Evolutionary conservation across 2,113 vertebrate genomes (phyloP), one percentile per base, ranked within the genome.

Genomic region (Smithornis capensis): DNA sequence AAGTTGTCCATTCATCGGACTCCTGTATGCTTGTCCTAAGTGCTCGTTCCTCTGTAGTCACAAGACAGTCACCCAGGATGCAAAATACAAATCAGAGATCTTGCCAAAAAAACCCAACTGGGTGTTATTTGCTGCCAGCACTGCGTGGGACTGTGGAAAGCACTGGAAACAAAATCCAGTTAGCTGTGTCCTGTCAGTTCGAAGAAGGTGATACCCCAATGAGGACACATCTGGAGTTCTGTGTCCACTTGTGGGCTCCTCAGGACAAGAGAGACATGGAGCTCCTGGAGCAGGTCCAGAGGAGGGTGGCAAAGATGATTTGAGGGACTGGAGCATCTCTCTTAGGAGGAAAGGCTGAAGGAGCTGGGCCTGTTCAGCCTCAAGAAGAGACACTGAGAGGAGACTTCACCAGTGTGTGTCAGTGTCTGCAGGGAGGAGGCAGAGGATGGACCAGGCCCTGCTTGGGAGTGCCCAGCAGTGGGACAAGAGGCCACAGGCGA

Each of bases 351-450:
- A 16, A 38, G 60, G 60, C 86, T 67, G 68, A 59, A 68, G 67
- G 35, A 22, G 17, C 76, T 64, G 76, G 67, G 57, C 17, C 50
- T 64, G 57, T 10, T 57, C 67, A 73, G 35, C 67, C 67, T 29
- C 0, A 0, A 64, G 35, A 35, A 35, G 49, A 63, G 17, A 0
- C 17, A 0, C 65, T 47, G 56, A 63, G 57, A 63, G 57, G 57
- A 16, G 4, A 7, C 10, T 28, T 53, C 28, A 55, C 0, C 49
- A 23, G 49, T 70, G 64, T 1, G 6, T 71, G 56, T 78, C 40
- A 57, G 47, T 38, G 47, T 14, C 7, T n/a, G 74, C 55, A 87
- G 40, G 64, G 56, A 87, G n/a, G 49, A 56, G 12, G 7, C 49
- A n/a, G 65, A 24, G 65, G 16, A 70, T 35, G 75, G 56, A 31